Evolutionary conservation across 2,113 vertebrate species (phyloP).

Genomic region (Takifugu flavidus): DNA sequence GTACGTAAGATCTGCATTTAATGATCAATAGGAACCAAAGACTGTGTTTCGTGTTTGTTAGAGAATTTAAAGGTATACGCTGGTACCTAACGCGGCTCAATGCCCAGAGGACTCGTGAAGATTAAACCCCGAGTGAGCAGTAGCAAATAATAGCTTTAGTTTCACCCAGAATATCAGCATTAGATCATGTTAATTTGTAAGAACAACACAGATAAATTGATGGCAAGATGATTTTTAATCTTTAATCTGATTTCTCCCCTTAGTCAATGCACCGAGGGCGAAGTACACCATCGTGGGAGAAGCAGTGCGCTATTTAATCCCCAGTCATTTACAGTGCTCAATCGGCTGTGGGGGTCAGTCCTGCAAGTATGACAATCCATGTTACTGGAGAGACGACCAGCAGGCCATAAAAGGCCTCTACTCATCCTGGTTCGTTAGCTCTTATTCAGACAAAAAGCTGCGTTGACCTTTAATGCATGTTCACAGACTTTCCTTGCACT

Average conservation of each 20-base stretch:
- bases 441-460: not conserved
- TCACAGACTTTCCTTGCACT: not conserved
- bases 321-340: conserved; percentile 86
- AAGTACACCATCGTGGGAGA: conserved; percentile 90
- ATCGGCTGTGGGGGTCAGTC: conserved; percentile 85
- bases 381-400: conserved; percentile 83
- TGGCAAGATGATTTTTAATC: not conserved
- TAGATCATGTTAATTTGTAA: too few relatives aligned
- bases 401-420: conserved; percentile 90
- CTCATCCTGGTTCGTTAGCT: conserved; percentile 83
- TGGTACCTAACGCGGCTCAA: conserved; percentile 2
- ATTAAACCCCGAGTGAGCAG: conserved; percentile 49
- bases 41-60: not conserved
- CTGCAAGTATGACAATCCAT: conserved; percentile 93
- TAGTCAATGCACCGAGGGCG: conserved; percentile 79
- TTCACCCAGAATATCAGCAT: too few relatives aligned
- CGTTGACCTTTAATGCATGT: not conserved
- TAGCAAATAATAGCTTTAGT: conserved; percentile 14
- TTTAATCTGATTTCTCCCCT: not conserved
- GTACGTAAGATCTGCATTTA: conserved; percentile 41
- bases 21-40: not conserved
- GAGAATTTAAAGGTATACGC: not conserved
- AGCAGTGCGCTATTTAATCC: conserved; percentile 83
- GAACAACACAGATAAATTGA: too few relatives aligned
- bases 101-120: conserved; percentile 24